These are phyloP conservation scores for Ctenopoma kingsleyae DNA, from an alignment of 2,797 vertebrate species.

Conservation along the genomic window DNA sequence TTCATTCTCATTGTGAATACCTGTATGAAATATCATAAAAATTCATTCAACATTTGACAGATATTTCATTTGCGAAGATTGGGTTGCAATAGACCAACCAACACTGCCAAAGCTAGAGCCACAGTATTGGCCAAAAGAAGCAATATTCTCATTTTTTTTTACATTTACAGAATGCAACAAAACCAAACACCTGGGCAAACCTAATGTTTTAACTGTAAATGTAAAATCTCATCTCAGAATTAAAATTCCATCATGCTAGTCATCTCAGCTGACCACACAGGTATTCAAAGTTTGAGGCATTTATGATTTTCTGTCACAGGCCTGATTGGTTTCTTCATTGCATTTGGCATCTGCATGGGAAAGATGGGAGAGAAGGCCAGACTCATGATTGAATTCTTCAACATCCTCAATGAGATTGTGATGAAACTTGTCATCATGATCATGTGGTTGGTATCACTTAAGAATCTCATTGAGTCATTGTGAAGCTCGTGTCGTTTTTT, in stretches of 20 bases:
- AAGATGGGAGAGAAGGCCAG: slow-evolving; percentile 98
- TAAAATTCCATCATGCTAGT: slow-evolving; percentile 17
- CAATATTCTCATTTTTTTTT: background rate
- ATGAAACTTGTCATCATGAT: slow-evolving; percentile 99
- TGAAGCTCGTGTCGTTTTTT: slow-evolving; percentile 42
- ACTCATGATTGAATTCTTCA: slow-evolving; percentile 99
- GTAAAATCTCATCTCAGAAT: slow-evolving; percentile 29
- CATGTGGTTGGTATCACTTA: slow-evolving; percentile 94
- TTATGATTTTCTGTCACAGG: slow-evolving; percentile 84
- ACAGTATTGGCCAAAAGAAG: slow-evolving; percentile 6
- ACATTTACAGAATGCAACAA: slow-evolving; percentile 11
- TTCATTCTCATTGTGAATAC: background rate
- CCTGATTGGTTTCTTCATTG: slow-evolving; percentile 99
- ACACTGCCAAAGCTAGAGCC: background rate
- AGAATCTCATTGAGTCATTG: slow-evolving; percentile 64
- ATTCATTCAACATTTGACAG: slow-evolving; percentile 9
- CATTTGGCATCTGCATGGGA: slow-evolving; percentile 98
- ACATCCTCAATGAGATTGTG: slow-evolving; percentile 98
- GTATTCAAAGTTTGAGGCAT: slow-evolving; percentile 45
- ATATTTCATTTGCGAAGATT: background rate
- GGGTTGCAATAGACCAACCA: background rate
- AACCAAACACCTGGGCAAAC: background rate
- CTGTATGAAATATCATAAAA: slow-evolving; percentile 1
- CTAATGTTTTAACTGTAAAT: slow-evolving; percentile 17
- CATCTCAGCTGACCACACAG: slow-evolving; percentile 36